Evolutionary conservation across 2,113 vertebrate species (phyloP).

Genomic region (Oryzias javanicus): DNA sequence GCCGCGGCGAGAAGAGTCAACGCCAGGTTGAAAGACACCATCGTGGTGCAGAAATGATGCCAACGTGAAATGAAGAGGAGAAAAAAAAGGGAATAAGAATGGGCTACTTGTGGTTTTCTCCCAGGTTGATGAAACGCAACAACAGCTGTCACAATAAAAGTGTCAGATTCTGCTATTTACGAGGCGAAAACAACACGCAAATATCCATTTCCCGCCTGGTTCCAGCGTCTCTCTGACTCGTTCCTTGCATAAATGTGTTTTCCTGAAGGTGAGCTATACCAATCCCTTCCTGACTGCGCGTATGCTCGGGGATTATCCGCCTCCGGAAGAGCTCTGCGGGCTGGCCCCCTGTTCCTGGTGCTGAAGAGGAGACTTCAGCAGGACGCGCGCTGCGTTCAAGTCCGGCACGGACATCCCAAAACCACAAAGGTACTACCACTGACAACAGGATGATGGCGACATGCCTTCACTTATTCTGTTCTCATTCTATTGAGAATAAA

Average conservation of each 20-base stretch:
- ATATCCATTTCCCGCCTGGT: constrained; percentile 26
- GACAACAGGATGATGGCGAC: background rate
- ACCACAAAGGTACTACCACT: background rate
- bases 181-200: constrained; percentile 4
- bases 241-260: constrained; percentile 15
- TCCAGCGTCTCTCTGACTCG: background rate
- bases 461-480: background rate
- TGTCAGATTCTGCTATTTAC: constrained; percentile 5
- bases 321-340: constrained; percentile 64
- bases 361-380: constrained; percentile 32
- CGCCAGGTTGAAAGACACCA: constrained; percentile 29
- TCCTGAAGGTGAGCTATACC: constrained; percentile 11
- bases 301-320: constrained; percentile 62
- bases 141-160: constrained; percentile 59
- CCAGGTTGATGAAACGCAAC: constrained; percentile 16
- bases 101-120: constrained; percentile 8
- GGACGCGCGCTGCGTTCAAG: constrained; percentile 46
- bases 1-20: constrained; percentile 48
- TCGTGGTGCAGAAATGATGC: constrained; percentile 40
- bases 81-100: background rate
- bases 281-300: constrained; percentile 47
- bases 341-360: constrained; percentile 31
- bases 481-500: no score
- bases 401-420: constrained; percentile 11
- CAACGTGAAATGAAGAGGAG: background rate